A percentile compares a stretch with the other conserved stretches of the same genome.
Conservation (phyloP, 2,113 vertebrate genomes). For the Solenodon paradoxus region DNA sequence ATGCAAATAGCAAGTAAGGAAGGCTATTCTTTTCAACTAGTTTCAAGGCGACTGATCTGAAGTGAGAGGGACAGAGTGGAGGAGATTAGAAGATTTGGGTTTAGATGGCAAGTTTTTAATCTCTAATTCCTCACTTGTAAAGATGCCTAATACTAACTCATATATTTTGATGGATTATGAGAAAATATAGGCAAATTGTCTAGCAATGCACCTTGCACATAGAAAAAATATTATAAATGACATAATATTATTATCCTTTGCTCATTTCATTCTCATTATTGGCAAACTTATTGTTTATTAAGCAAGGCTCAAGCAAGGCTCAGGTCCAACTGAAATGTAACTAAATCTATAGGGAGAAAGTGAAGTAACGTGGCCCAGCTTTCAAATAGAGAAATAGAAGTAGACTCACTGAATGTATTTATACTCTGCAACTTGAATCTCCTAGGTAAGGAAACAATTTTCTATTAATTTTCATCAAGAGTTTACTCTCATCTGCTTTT, state of each 20-base stretch:
- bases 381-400: neutral
- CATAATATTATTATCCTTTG: neutral
- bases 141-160: accelerated
- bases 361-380: neutral
- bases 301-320: neutral
- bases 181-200: neutral
- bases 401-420: neutral
- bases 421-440: neutral
- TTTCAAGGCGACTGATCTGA: too few relatives aligned
- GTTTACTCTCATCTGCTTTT: conserved; percentile 10
- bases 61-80: too few relatives aligned
- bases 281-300: neutral
- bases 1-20: too few relatives aligned
- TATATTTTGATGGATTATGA: neutral
- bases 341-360: neutral
- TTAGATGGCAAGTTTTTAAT: neutral
- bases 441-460: neutral
- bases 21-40: too few relatives aligned
- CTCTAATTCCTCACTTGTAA: neutral
- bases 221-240: neutral
- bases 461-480: neutral
- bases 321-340: neutral
- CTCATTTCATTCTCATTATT: neutral
- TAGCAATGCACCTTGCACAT: neutral
- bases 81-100: too few relatives aligned